phyloP scores from a whole-genome alignment of 2,113 vertebrate genomes.

The Carettochelys insculpta region DNA sequence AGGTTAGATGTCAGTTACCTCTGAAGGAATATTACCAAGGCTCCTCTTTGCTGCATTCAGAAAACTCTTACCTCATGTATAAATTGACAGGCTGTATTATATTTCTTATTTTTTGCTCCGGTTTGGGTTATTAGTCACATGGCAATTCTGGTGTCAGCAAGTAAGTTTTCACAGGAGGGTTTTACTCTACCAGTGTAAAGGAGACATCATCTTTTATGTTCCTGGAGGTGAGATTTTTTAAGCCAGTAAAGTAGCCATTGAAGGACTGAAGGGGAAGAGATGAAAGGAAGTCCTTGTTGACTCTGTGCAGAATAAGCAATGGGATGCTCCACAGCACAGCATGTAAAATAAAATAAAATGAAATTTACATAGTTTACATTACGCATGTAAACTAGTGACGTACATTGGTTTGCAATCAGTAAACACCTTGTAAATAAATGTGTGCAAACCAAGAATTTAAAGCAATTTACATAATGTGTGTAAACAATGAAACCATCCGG shows the following conservation, averaged over 20 bases:
- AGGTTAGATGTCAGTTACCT: slow-evolving; percentile 19
- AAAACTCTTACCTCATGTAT: slow-evolving; percentile 20
- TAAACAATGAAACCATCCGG: slow-evolving; percentile 52
- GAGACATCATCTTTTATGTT: slow-evolving; percentile 56
- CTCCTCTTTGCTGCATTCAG: slow-evolving; percentile 22
- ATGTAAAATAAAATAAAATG: slow-evolving; percentile 23
- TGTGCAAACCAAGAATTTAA: slow-evolving; percentile 51
- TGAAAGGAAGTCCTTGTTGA: slow-evolving; percentile 50
- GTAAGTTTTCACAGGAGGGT: slow-evolving; percentile 33
- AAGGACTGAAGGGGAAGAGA: slow-evolving; percentile 64
- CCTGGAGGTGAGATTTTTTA: slow-evolving; percentile 16
- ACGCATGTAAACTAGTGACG: slow-evolving; percentile 31
- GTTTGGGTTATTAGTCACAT: not conserved
- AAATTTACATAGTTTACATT: slow-evolving; percentile 23
- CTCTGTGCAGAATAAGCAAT: slow-evolving; percentile 22
- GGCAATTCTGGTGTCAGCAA: slow-evolving; percentile 53
- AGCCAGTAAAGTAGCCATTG: not conserved
- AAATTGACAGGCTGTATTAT: slow-evolving; percentile 34
- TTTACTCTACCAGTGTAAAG: slow-evolving; percentile 55
- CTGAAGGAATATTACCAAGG: not conserved
- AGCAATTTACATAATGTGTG: slow-evolving; percentile 59
- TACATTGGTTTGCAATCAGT: slow-evolving; percentile 45
- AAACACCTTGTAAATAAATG: slow-evolving; percentile 44
- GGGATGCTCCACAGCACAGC: not conserved
- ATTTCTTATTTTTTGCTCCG: slow-evolving; percentile 56